Evolutionary conservation across 2,888 invertebrate species (phyloP), one percentile per base, ranked within the genome.

Genomic region (Cantharis nigra): DNA sequence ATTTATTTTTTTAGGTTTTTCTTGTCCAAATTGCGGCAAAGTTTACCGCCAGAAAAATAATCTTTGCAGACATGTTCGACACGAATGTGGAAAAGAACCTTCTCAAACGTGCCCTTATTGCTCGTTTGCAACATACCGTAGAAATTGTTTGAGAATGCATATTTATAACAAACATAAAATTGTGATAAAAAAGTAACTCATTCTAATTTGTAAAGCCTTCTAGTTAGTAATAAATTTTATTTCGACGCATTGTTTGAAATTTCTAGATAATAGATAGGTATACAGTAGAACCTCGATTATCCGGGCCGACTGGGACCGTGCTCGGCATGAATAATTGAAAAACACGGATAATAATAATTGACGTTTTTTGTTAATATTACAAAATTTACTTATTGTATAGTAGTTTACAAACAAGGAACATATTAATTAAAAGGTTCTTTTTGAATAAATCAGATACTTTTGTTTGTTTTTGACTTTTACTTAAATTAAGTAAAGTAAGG

Each of bases 51-150:
- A 82, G 69, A 83, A 80, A 49, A 79, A 80, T 30, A 81, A 82
- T 63, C 77, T 84, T 16, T 74, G 70, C 10, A 79, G 82, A 7
- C 84, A 85, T 71, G 65, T 82, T 33, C 81, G 76, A 30, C 79
- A 81, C 65, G 84, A 83, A 79, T 85, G 85, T 75, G 85, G 85
- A 16, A 82, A 82, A 77, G 33, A 63, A 11, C 78, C 78, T 28
- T 70, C 72, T 10, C 10, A 62, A 20, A 75, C 62, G 30, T 78
- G 78, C 28, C 72, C 72, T 13, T 72, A 75, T 30, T 78, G 78
- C 14, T 33, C 20, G 7, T 78, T 78, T 63, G 75, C 75, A 13
- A 67, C 78, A 9, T 69, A 70, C 30, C 16, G 78, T 63, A 72
- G 65, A 70, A 75, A 78, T 64, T 72, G 30, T 62, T 72, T 78